Conservation (phyloP, 2,888 invertebrate species). For the Drosophila parthenogenetica region DNA sequence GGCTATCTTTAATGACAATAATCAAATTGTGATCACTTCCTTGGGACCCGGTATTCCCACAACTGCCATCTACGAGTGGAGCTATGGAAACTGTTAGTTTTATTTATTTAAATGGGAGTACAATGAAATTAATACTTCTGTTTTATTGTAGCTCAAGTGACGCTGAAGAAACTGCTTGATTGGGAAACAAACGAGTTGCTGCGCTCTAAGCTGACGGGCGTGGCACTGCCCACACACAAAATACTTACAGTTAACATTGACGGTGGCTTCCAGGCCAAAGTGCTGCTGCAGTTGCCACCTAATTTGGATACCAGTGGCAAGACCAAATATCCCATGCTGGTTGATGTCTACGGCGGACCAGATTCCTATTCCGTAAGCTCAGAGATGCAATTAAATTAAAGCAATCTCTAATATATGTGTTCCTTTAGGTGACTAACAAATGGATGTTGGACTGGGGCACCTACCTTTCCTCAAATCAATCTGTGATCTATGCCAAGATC, state of each 20-base stretch:
- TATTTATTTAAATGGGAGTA: too few species aligned
- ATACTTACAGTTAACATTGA: constrained; percentile 88
- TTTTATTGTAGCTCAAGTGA: constrained; percentile 70
- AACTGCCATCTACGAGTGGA: constrained; percentile 87
- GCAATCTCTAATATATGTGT: neutral
- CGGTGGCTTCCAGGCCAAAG: constrained; percentile 89
- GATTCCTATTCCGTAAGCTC: constrained; percentile 91
- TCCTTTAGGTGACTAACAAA: constrained; percentile 86
- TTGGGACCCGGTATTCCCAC: constrained; percentile 94
- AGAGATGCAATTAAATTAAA: too few species aligned
- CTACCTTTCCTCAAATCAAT: constrained; percentile 93
- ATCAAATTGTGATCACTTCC: constrained; percentile 91
- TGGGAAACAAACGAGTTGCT: constrained; percentile 90
- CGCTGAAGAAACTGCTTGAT: constrained; percentile 78
- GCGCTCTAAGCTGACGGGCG: constrained; percentile 85
- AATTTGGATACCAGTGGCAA: constrained; percentile 88
- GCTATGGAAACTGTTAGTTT: constrained; percentile 73
- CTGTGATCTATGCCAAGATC: constrained; percentile 94
- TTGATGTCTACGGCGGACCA: constrained; percentile 97
- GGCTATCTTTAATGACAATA: constrained; percentile 89
- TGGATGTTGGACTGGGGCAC: constrained; percentile 95
- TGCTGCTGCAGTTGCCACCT: constrained; percentile 90
- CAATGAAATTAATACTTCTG: too few species aligned
- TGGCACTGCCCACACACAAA: constrained; percentile 87
- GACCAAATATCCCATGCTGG: constrained; percentile 91